phyloP scores from a whole-genome alignment of 2,113 vertebrate genomes.

The Epinephelus fuscoguttatus region DNA sequence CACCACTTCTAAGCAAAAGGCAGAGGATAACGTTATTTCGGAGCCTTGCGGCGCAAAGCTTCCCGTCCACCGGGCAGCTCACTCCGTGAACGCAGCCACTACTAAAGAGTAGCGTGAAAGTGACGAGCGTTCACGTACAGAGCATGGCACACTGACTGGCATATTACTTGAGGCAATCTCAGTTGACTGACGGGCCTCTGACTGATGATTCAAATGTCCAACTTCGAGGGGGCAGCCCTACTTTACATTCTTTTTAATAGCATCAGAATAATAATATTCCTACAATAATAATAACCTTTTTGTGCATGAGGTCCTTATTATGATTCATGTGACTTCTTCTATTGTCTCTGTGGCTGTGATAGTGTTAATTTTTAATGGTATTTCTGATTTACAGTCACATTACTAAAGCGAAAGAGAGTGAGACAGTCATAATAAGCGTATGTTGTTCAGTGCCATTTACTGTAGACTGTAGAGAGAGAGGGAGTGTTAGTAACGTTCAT shows the following conservation, averaged over 20 bases:
- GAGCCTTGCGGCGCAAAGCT: too few species aligned
- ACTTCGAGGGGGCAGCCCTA: too few species aligned
- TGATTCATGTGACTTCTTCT: not conserved
- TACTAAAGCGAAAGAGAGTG: not conserved
- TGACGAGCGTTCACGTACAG: too few species aligned
- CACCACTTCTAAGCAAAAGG: too few species aligned
- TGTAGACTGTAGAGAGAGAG: slow-evolving; percentile 19
- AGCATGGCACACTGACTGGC: too few species aligned
- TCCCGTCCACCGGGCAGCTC: too few species aligned
- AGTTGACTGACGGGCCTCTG: too few species aligned
- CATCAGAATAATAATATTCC: not conserved
- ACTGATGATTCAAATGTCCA: too few species aligned
- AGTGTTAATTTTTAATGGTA: not conserved
- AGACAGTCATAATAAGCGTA: not conserved
- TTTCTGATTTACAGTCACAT: not conserved
- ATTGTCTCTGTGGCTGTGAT: not conserved
- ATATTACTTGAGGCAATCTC: too few species aligned
- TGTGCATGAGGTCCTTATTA: not conserved
- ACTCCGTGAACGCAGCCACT: too few species aligned
- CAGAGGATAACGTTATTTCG: too few species aligned
- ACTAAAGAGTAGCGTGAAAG: too few species aligned
- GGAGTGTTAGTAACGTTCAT: slow-evolving; percentile 24
- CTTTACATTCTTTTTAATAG: not conserved
- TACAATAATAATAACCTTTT: not conserved
- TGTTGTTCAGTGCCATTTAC: slow-evolving; percentile 3